These are phyloP conservation scores for Cordilura impudica DNA, from an alignment of 2,888 invertebrate species.

Conservation along the genomic window DNA sequence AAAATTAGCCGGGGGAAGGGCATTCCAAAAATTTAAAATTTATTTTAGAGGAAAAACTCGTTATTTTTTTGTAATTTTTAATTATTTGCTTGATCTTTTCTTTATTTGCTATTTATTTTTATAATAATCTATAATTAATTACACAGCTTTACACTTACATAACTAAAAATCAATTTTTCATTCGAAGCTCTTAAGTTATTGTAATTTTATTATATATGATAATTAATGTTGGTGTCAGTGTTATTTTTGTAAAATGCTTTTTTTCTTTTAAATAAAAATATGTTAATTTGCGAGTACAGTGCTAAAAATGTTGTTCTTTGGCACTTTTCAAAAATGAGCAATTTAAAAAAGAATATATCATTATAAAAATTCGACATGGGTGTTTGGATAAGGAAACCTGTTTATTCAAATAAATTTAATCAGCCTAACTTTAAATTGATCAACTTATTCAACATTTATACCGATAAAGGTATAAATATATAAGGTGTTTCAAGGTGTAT, in stretches of 20 bases:
- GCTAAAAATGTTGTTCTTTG: conserved; percentile 32
- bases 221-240: neutral
- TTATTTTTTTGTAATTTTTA: neutral
- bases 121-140: conserved; percentile 35
- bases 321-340: conserved; percentile 51
- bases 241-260: neutral
- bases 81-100: conserved; percentile 2
- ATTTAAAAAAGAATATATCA: neutral
- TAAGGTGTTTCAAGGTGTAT: no score
- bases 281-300: conserved; percentile 7
- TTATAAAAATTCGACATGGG: neutral
- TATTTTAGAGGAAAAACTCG: neutral
- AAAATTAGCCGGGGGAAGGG: no score
- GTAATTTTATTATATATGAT: neutral
- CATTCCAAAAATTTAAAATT: no score
- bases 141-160: conserved; percentile 45
- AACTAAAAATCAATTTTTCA: conserved; percentile 44
- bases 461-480: no score
- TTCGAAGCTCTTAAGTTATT: conserved; percentile 47
- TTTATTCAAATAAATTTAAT: neutral
- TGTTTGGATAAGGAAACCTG: neutral
- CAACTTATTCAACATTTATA: no score
- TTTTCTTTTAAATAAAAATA: neutral
- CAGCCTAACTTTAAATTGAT: no score
- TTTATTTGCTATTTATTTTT: conserved; percentile 44